These are phyloP conservation scores for Drosophila athabasca DNA, from an alignment of 1,140 invertebrate species.

Conservation along the genomic window DNA sequence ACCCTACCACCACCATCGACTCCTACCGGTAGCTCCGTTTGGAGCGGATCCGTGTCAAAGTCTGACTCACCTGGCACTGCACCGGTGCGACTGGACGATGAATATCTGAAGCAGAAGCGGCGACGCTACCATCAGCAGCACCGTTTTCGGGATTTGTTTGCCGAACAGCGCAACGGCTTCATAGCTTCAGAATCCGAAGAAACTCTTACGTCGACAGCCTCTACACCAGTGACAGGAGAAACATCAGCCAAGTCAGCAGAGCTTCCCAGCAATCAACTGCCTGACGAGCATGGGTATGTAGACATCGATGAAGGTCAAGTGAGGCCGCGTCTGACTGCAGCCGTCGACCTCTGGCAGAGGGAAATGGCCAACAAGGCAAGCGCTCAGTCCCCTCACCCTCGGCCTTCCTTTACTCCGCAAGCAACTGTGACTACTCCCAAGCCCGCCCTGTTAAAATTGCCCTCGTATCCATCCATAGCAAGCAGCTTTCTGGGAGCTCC, in stretches of 20 bases:
- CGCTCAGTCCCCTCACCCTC: neutral
- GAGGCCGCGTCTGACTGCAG: neutral
- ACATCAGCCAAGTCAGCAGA: neutral
- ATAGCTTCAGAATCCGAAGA: constrained; percentile 12
- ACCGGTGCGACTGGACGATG: constrained; percentile 62
- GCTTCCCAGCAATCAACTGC: constrained; percentile 25
- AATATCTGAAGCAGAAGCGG: constrained; percentile 74
- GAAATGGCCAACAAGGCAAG: constrained; percentile 45
- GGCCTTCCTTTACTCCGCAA: neutral
- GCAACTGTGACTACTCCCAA: constrained; percentile 42
- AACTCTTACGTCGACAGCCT: neutral
- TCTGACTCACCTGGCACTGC: constrained; percentile 43
- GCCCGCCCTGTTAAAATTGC: constrained; percentile 62
- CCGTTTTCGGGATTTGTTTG: constrained; percentile 50
- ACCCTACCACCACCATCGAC: constrained; percentile 55
- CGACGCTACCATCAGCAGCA: constrained; percentile 69
- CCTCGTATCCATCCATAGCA: constrained; percentile 69
- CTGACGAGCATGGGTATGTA: constrained; percentile 20
- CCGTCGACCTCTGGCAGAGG: constrained; percentile 56
- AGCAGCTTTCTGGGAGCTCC: constrained; percentile 68
- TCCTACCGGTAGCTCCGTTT: constrained; percentile 6
- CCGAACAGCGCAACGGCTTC: constrained; percentile 41
- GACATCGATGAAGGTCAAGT: neutral
- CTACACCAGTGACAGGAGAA: neutral
- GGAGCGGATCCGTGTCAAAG: constrained; percentile 47